Base-by-base conservation (phyloP, 35 echinoderm and acorn worm species). In the Apostichopus parvimensis region DNA sequence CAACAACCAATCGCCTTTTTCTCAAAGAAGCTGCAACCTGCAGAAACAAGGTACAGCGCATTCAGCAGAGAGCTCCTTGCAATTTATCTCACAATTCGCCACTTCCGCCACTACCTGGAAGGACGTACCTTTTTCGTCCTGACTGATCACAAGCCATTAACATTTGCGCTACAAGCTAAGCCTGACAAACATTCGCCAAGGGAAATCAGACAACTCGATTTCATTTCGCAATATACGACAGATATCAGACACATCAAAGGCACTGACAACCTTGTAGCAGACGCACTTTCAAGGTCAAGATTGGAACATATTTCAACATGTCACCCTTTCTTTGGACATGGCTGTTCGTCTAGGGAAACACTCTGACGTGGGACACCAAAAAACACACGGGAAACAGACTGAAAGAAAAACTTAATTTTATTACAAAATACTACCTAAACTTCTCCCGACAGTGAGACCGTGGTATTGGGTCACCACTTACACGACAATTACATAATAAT, bases 1-100 rank as follows among this genome's bases (percentile, higher is more conserved):
- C 17, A 6, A 80, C 73, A 90, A 93, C 92, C 92, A 53, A 28
- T 93, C 6, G 20, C 92, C 7, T 93, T 93, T n/a, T 45, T 93
- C 25, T 93, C 85, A 1, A 92, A 92, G 9, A 5, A 34, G 10
- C 56, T 94, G 4, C 23, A 57, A 2, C 26, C 66, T 0, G 26
- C 77, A 5, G 78, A 92, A 82, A 15, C 90, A 6, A 81, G 57
- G 54, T 92, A 92, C 18, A 92, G 90, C 25, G 18, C 77, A 18
- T 92, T 92, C 59, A 57, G 90, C 13, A 24, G 90, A 5, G 90
- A 92, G 82, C 78, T 92, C 5, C 78, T 83, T 4, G 90, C 90
- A 6, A 68, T 82, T 25, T 92, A 92, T 65, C 77, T 92, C 54
- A 65, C 10, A 4, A 82, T 92, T 6, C 53, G 59, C 12, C 77